Percentiles rank a stretch among this genome's conserved stretches.
phyloP scores from a whole-genome alignment of 1,140 invertebrate species.

The Triops cancriformis region DNA sequence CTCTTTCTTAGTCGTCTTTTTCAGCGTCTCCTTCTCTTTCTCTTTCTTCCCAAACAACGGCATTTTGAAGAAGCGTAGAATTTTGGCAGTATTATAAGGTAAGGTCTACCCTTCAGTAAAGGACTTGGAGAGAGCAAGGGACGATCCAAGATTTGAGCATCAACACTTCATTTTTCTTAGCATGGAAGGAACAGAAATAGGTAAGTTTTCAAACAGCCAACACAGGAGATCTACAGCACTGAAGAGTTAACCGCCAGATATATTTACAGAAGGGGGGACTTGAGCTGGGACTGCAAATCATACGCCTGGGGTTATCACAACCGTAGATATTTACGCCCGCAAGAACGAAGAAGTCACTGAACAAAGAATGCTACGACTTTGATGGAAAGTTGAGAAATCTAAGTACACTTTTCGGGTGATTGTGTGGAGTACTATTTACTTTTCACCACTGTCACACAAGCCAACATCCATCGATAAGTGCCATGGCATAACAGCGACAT shows the following conservation, averaged over 20 bases:
- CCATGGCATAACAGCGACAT: neutral
- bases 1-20: slow-evolving; percentile 72
- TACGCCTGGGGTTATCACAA: neutral
- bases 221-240: no score
- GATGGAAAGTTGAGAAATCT: neutral
- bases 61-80: slow-evolving; percentile 45
- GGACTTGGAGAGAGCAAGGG: neutral
- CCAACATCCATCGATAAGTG: neutral
- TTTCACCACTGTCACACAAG: neutral
- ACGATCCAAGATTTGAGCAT: neutral
- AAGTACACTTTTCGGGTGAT: neutral
- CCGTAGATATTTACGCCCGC: neutral
- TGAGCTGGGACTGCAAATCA: neutral
- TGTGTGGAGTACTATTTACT: neutral
- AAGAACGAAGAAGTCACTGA: neutral
- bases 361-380: neutral
- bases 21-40: slow-evolving; percentile 59
- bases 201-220: neutral
- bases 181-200: neutral
- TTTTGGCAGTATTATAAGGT: neutral
- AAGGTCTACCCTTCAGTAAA: neutral
- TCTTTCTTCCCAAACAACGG: slow-evolving; percentile 71
- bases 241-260: neutral
- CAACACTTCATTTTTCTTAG: neutral
- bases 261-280: neutral